Evolutionary conservation across 1,140 invertebrate genomes (phyloP), one percentile per base, ranked within the genome.

Genomic region (Calosoma granatense): DNA sequence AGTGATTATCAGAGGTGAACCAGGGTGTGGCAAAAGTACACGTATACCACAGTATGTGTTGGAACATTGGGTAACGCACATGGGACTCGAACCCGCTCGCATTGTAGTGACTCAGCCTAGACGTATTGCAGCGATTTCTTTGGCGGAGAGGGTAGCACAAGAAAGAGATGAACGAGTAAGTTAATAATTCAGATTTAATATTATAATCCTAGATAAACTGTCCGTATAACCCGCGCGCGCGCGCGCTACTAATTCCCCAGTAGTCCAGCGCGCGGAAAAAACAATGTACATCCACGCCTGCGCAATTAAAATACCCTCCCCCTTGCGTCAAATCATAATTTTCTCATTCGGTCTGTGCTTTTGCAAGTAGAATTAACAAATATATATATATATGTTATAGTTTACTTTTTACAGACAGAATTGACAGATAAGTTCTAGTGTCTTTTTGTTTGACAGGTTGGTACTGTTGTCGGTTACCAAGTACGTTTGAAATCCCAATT

Each of bases 11-110:
- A 89, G 94, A 65, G 92, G 92, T 2, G 91, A 94, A 71, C 94
- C 92, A 1, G 92, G 90, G 6, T 87, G 87, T 70, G 92, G 90
- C 0, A 96, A 94, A 74, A 93, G 89, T 6, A 94, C 91, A 0
- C 89, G 94, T 69, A 74, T 90, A 12, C 85, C 87, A 1, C 88
- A 91, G 69, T 89, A 83, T 66, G 81, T 90, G 61, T 65, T 90
- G 30, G 84, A 90, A 69, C 68, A 77, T 60, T 85, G 80, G 65
- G 73, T 78, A 41, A 67, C 70, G 2, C 21, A 39, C 39, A 60
- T 58, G 60, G 71, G 76, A 51, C 68, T 70, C 26, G 41, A 79
- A 61, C 76, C 78, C 22, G 78, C 77, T 62, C 80, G 81, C 60
- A 86, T 92, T 59, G 74, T 90, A 22, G 82, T 87, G 54, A 83